These are phyloP conservation scores for Periparus ater DNA, from an alignment of 2,797 vertebrate species.

Conservation along the genomic window DNA sequence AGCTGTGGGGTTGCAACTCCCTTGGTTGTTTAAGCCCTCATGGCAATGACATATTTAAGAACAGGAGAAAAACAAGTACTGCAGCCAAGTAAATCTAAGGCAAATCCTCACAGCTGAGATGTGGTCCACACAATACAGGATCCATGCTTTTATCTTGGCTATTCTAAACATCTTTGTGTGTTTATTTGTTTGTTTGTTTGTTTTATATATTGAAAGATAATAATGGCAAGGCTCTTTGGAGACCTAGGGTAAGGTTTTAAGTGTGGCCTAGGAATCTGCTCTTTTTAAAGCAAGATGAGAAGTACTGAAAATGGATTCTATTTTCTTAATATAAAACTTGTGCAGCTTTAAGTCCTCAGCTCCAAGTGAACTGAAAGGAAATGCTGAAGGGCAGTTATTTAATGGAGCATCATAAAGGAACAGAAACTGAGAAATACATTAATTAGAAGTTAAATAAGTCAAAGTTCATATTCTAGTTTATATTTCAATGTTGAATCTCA, in stretches of 20 bases:
- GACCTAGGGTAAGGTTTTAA: background rate
- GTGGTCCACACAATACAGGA: background rate
- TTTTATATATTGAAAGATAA: background rate
- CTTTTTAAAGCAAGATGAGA: background rate
- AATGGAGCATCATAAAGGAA: background rate
- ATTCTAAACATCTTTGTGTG: background rate
- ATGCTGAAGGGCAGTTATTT: background rate
- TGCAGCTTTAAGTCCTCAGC: background rate
- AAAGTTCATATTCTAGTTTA: background rate
- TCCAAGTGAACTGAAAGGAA: background rate
- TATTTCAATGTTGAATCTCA: conserved; percentile 19
- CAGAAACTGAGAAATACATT: background rate
- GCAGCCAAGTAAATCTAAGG: background rate
- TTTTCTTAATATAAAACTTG: background rate
- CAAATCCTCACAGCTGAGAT: background rate
- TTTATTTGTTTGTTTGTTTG: background rate
- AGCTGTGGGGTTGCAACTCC: background rate
- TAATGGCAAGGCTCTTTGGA: background rate
- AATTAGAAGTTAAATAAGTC: background rate
- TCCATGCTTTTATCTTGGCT: background rate
- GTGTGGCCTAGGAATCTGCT: background rate
- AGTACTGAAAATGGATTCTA: background rate
- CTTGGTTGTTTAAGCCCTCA: background rate
- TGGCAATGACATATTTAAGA: background rate
- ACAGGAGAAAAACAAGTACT: background rate